Evolutionary conservation across 2,113 vertebrate species (phyloP).

Genomic region (Desmodus rotundus): DNA sequence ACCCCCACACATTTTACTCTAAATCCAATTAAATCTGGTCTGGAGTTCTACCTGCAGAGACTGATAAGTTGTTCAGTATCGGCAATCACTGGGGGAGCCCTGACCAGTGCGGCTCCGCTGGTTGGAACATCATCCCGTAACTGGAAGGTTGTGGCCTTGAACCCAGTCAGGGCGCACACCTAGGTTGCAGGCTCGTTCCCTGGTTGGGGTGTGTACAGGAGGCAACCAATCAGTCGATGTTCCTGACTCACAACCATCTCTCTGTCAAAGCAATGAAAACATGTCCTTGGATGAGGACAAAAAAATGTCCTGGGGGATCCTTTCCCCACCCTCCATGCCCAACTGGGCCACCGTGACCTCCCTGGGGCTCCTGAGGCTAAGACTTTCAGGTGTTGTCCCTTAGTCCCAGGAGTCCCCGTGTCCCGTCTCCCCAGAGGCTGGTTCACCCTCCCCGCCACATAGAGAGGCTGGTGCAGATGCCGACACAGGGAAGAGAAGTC

Average conservation of each 20-base stretch:
- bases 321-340: neutral
- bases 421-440: neutral
- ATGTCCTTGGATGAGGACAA: no score
- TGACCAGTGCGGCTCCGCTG: no score
- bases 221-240: no score
- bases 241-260: no score
- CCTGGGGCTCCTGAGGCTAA: neutral
- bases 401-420: neutral
- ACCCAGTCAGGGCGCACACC: no score
- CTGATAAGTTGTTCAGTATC: neutral
- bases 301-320: neutral
- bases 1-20: neutral
- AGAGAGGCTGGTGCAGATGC: neutral
- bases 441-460: neutral
- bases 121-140: no score
- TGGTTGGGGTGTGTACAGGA: no score
- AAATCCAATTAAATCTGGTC: neutral
- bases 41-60: neutral
- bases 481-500: neutral
- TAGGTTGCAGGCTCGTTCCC: no score
- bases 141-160: no score
- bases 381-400: neutral
- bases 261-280: no score
- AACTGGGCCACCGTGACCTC: fast-evolving
- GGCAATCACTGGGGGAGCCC: neutral